phyloP scores from a whole-genome alignment of 2,888 invertebrate species.

The Acrobasis repandana region DNA sequence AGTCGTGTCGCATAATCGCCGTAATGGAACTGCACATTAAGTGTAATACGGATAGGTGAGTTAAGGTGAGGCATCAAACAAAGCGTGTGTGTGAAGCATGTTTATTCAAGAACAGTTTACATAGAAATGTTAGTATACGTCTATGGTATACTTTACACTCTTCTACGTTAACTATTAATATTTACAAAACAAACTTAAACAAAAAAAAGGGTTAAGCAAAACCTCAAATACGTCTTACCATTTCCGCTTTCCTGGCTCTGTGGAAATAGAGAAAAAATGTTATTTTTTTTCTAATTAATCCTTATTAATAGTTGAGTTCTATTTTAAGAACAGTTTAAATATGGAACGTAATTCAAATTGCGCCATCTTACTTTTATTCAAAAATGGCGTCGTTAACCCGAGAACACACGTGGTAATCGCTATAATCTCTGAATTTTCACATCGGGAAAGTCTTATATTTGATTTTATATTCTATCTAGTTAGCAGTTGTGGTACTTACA shows the following conservation, averaged over 20 bases:
- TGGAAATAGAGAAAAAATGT: conserved; percentile 31
- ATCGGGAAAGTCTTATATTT: not conserved
- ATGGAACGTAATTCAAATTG: conserved; percentile 7
- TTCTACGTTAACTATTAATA: conserved; percentile 46
- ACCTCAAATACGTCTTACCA: conserved; percentile 44
- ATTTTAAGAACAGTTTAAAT: conserved; percentile 4
- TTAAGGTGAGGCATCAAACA: conserved; percentile 63
- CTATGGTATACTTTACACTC: conserved; percentile 47
- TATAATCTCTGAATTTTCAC: not conserved
- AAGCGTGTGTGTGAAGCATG: conserved; percentile 60
- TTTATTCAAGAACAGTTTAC: conserved; percentile 63
- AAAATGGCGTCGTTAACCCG: conserved; percentile 2
- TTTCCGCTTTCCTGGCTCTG: conserved; percentile 35
- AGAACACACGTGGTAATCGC: not conserved
- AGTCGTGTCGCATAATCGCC: conserved; percentile 36
- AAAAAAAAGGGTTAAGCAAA: conserved; percentile 32
- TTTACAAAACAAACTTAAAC: conserved; percentile 43
- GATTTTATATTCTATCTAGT: not conserved
- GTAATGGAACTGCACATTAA: conserved; percentile 38
- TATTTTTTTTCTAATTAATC: conserved; percentile 11
- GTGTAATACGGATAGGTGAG: conserved; percentile 53
- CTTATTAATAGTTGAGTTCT: not conserved
- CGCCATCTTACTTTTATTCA: conserved; percentile 10
- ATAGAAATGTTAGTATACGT: conserved; percentile 53
- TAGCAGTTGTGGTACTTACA: conserved; percentile 40